These are phyloP conservation scores for Petromus typicus DNA, from an alignment of 2,113 vertebrate genomes.

Conservation along the genomic window DNA sequence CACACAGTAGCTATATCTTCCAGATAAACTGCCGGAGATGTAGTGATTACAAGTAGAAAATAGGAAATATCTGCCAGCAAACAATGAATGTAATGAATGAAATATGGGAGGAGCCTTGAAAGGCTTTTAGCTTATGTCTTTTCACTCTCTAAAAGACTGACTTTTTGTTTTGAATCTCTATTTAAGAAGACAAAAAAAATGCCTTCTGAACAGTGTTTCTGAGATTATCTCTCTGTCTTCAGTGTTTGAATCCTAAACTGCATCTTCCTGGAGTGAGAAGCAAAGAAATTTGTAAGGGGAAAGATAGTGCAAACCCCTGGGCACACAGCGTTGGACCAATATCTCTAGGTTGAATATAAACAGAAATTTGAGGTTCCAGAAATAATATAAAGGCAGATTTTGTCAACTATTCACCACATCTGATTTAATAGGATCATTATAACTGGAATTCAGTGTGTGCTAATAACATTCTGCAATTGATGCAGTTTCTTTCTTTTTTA, in stretches of 20 bases:
- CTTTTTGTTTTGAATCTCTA: slow-evolving; percentile 52
- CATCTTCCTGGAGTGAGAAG: slow-evolving; percentile 64
- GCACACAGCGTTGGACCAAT: slow-evolving; percentile 65
- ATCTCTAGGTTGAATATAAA: slow-evolving; percentile 81
- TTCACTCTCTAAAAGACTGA: slow-evolving; percentile 37
- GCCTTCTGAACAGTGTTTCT: slow-evolving; percentile 22
- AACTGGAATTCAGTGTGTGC: slow-evolving; percentile 85
- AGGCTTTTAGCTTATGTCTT: background rate
- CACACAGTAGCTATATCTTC: background rate
- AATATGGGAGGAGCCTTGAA: background rate
- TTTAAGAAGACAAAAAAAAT: slow-evolving; percentile 63
- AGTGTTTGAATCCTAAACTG: slow-evolving; percentile 54
- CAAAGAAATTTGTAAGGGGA: slow-evolving; percentile 1
- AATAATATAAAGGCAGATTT: slow-evolving; percentile 88
- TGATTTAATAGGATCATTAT: slow-evolving; percentile 85
- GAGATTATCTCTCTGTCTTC: slow-evolving; percentile 67
- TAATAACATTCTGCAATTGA: slow-evolving; percentile 86
- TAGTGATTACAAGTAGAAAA: background rate
- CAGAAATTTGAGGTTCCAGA: slow-evolving; percentile 82
- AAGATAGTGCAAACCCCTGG: slow-evolving; percentile 53
- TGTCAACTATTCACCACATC: slow-evolving; percentile 87
- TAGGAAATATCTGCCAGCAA: background rate
- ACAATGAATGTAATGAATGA: slow-evolving; percentile 40
- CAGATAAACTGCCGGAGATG: background rate
- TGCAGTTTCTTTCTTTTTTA: slow-evolving; percentile 73